Evolutionary conservation across 2,888 invertebrate genomes (phyloP).

Genomic region (Eledone cirrhosa): DNA sequence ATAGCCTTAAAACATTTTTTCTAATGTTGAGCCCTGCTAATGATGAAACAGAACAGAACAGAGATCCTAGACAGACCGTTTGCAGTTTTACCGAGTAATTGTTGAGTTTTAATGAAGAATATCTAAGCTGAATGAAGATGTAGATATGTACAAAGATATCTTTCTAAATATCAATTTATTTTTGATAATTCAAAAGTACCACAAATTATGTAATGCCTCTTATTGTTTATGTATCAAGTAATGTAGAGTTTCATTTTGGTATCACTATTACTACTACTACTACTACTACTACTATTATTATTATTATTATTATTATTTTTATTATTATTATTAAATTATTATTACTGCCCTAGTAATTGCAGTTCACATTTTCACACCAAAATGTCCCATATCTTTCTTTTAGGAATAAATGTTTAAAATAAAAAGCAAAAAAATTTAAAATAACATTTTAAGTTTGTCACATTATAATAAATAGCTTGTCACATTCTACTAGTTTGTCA

Average conservation of each 20-base stretch:
- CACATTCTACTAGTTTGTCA: too few species aligned
- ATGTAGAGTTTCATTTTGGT: slow-evolving; percentile 21
- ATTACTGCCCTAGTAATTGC: slow-evolving; percentile 14
- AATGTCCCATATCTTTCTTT: too few species aligned
- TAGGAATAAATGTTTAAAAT: too few species aligned
- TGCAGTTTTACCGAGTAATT: slow-evolving; percentile 19
- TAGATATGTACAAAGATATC: slow-evolving; percentile 25
- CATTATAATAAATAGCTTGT: too few species aligned
- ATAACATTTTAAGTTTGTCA: too few species aligned
- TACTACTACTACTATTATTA: too few species aligned
- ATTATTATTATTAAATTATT: background rate
- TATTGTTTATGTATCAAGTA: slow-evolving; percentile 4
- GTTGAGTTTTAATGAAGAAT: slow-evolving; percentile 1
- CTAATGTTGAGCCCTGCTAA: too few species aligned
- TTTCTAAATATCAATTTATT: slow-evolving; percentile 21
- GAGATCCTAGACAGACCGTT: background rate
- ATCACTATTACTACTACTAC: background rate
- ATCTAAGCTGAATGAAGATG: background rate
- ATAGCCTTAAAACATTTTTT: too few species aligned
- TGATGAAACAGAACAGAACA: background rate
- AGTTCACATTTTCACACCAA: too few species aligned
- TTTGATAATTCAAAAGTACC: slow-evolving; percentile 21
- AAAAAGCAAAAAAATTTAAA: too few species aligned
- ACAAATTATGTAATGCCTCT: too few species aligned
- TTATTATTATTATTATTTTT: slow-evolving; percentile 5